Evolutionary conservation across 2,113 vertebrate genomes (phyloP), one percentile per base, ranked within the genome.

Genomic region (Pelobates fuscus): DNA sequence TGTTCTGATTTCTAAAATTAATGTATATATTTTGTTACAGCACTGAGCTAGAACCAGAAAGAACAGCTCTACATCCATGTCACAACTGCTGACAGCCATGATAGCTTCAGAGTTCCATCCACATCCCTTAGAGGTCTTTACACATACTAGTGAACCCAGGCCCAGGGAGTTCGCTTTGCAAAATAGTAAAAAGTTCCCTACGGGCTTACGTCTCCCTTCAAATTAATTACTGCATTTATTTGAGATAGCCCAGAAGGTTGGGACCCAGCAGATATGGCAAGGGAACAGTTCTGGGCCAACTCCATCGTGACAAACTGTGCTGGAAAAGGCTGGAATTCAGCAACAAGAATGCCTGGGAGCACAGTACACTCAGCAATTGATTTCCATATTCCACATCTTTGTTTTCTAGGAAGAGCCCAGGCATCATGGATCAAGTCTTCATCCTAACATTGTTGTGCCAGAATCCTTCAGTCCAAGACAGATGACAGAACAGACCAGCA

Each of bases 391-490:
- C 44, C 27, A 55, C 70, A 5, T n/a, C 46, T 2, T 11, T 20
- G 60, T n/a, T 3, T 44, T 26, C 71, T 8, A 4, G 63, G 72
- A 25, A 75, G 52, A 75, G 72, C 72, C 55, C 72, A 67, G 72
- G 63, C 72, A n/a, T 58, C 5, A 18, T 4, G 62, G 20, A 5
- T 29, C 20, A 10, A 44, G 32, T 17, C 11, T 24, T 43, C 25
- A 8, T 59, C 5, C 3, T 3, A 3, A 5, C 24, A 6, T 8
- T 5, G 57, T 20, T 15, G 21, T 8, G 32, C 21, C 26, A 29
- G 18, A 63, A 27, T 65, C 62, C 62, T 44, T 18, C 10, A 11
- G 6, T 24, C 37, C 62, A 20, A 17, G 32, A 12, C n/a, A n/a
- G 5, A 24, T 17, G 59, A 30, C 8, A 67, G 60, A 52, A 27